Base-by-base conservation (phyloP, 2,113 vertebrate genomes). In the Gracilinanus agilis region DNA sequence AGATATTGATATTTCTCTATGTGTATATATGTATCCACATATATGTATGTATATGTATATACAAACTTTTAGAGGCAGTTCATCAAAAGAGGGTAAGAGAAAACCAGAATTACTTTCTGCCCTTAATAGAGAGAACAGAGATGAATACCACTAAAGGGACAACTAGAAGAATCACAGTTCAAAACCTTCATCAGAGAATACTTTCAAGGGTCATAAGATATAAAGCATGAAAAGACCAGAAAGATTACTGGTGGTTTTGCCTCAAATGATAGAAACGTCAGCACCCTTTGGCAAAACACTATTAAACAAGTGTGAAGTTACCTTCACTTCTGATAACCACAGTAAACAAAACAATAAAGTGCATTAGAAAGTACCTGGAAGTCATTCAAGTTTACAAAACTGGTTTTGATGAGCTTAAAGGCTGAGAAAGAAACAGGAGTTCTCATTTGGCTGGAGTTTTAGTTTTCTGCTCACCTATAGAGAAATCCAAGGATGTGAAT, bases 341-440 rank as follows among this genome's bases (percentile, higher is more conserved):
- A 53, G 21, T 44, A 92, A 44, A 92, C n/a, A 34, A 88, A 89
- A 56, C 54, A 88, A 83, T 90, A 44, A 94, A 89, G 7, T 10
- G 53, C 55, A 89, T 3, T 44, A 53, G 61, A 55, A 27, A 53
- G 44, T 67, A 27, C n/a, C 54, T 58, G 9, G 29, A 94, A 94
- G 9, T 3, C 67, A 93, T 93, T 90, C 13, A 29, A 54, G 53
- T 91, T 90, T 29, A 6, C n/a, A 5, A 90, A 2, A 12, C n/a
- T 53, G 25, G 53, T 88, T 24, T 56, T 49, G 7, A 88, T 93
- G 54, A 92, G n/a, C 91, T n/a, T 67, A 94, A 94, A 95, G 24
- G 25, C 23, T 88, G 3, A 90, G n/a, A 44, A 91, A 58, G 83
- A 54, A 53, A 5, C 49, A 49, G 49, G 49, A 49, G 49, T 23